These are phyloP conservation scores for Drosophila lutescens DNA, from an alignment of 2,888 invertebrate genomes.

Conservation along the genomic window DNA sequence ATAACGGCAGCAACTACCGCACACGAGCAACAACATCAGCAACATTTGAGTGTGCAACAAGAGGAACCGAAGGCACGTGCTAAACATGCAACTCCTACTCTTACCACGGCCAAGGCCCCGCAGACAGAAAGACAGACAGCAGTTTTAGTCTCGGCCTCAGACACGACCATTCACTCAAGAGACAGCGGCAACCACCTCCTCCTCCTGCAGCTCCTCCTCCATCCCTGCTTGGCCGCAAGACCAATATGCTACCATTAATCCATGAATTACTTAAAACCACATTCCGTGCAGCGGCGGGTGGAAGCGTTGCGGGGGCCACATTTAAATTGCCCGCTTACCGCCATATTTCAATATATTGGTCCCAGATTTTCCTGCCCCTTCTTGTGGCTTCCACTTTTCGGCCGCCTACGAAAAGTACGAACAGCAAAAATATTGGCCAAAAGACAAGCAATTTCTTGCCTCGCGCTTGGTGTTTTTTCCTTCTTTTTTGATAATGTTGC, in stretches of 20 bases:
- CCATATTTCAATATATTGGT: constrained; percentile 78
- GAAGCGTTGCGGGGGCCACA: constrained; percentile 47
- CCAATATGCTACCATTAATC: constrained; percentile 80
- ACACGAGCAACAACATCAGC: constrained; percentile 49
- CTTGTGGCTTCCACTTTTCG: constrained; percentile 30
- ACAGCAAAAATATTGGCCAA: constrained; percentile 38
- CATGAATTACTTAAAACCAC: constrained; percentile 80
- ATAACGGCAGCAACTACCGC: constrained; percentile 56
- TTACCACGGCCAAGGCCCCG: constrained; percentile 61
- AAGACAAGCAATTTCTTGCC: constrained; percentile 72
- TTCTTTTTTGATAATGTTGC: constrained; percentile 70
- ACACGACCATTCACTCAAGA: constrained; percentile 76
- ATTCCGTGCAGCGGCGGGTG: constrained; percentile 61
- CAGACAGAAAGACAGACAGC: constrained; percentile 29
- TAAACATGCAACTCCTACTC: constrained; percentile 81
- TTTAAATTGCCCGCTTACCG: constrained; percentile 81
- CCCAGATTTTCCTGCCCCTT: background rate
- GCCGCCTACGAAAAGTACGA: constrained; percentile 67
- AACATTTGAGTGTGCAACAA: constrained; percentile 27
- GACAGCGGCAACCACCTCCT: constrained; percentile 13
- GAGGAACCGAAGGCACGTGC: constrained; percentile 72
- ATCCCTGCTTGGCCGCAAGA: constrained; percentile 41
- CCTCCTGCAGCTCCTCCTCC: background rate
- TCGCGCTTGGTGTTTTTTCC: constrained; percentile 33
- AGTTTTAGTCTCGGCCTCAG: constrained; percentile 40